phyloP scores from a whole-genome alignment of 2,797 vertebrate species.

The Gila robusta region DNA sequence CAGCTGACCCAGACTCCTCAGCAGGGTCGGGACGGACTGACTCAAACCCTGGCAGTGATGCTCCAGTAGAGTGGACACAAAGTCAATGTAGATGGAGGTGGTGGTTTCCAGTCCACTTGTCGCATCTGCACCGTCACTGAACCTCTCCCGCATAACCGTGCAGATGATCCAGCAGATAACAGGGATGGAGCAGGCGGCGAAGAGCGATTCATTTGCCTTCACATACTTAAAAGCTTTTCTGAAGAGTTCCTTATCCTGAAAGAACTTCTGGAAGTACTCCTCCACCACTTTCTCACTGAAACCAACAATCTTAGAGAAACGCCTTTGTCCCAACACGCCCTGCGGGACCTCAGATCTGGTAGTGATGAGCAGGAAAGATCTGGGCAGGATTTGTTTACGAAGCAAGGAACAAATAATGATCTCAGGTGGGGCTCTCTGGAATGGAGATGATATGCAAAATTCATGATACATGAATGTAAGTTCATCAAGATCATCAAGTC shows the following conservation, averaged over 20 bases:
- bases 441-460: neutral
- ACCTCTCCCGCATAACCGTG: constrained; percentile 1
- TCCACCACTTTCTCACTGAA: neutral
- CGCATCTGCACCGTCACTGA: neutral
- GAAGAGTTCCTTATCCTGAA: neutral
- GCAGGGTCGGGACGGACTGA: constrained; percentile 8
- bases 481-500: constrained; percentile 32
- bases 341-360: neutral
- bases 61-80: constrained; percentile 41
- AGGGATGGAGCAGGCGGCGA: constrained; percentile 35
- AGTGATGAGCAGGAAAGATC: neutral
- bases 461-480: neutral
- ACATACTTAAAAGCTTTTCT: neutral
- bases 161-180: constrained; percentile 47
- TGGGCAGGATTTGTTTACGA: too few species aligned
- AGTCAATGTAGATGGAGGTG: constrained; percentile 41
- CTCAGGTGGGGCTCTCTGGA: neutral
- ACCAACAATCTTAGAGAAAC: constrained; percentile 21
- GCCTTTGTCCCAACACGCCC: neutral
- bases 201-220: constrained; percentile 2
- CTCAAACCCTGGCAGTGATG: constrained; percentile 31
- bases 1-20: constrained; percentile 45
- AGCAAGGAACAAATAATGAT: constrained; percentile 7
- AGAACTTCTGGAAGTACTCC: constrained; percentile 16
- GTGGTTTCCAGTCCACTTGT: neutral